These are phyloP conservation scores for Cryptoprocta ferox DNA, from an alignment of 2,797 vertebrate genomes.

Conservation along the genomic window DNA sequence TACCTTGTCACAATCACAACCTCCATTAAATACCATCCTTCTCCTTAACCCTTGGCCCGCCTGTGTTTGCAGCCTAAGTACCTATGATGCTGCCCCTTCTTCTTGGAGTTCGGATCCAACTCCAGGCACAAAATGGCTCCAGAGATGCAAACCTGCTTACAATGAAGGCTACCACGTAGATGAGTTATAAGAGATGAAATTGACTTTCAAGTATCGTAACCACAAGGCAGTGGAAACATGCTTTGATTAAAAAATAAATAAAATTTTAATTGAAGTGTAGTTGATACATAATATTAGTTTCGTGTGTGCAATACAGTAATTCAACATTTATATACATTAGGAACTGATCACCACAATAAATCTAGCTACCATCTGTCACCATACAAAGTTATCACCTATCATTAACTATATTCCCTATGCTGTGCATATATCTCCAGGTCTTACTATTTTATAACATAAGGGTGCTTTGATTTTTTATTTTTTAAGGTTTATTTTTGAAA, in stretches of 20 bases:
- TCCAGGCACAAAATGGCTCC: background rate
- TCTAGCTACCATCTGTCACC: background rate
- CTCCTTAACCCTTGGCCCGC: background rate
- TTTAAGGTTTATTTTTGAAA: background rate
- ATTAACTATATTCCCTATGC: background rate
- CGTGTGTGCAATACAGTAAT: background rate
- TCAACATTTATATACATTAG: background rate
- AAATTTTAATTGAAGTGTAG: background rate
- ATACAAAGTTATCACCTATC: background rate
- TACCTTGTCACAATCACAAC: background rate
- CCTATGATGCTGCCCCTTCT: background rate
- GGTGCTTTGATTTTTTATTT: slow-evolving; percentile 1
- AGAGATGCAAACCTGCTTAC: background rate
- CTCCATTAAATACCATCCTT: background rate
- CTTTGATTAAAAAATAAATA: background rate
- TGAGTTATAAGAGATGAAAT: background rate
- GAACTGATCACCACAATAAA: background rate
- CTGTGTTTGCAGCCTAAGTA: background rate
- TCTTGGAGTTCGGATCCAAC: background rate
- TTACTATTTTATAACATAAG: background rate
- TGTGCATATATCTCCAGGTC: background rate
- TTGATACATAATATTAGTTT: background rate
- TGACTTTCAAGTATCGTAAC: background rate
- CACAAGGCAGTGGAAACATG: background rate
- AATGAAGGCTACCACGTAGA: background rate